Evolutionary conservation across 2,888 invertebrate species (phyloP), one percentile per base, ranked within the genome.

Genomic region (Crocallis elinguaria): DNA sequence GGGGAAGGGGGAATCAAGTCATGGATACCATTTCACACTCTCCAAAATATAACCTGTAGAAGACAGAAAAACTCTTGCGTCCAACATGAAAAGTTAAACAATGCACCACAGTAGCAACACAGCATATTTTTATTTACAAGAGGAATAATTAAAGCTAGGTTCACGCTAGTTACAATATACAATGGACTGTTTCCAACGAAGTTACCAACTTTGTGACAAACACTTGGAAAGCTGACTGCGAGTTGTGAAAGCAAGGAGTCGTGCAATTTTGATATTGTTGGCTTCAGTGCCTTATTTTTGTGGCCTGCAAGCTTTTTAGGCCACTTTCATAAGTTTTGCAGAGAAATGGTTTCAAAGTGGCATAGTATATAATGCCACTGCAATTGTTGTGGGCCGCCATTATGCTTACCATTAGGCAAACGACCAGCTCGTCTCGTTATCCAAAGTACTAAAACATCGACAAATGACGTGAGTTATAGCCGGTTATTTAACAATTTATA

Each of bases 81-180:
- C 2, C 9, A 27, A 2, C 2, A 1, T 3, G 3, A 2, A n/a
- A 6, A 1, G n/a, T n/a, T 27, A n/a, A n/a, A n/a, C n/a, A n/a
- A 11, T 19, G 17, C 17, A 17, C n/a, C 29, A 19, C 14, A 41
- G 29, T 41, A 4, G 3, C 35, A 29, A 16, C 21, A 5, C 16
- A 25, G 39, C 19, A 6, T 21, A 21, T 69, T 73, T 71, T 67
- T 73, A 69, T 73, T 72, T 62, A 66, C 53, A 57, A 41, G 59
- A 51, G 62, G 61, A 67, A 73, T 69, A 68, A 49, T 58, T 64
- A 55, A 73, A 69, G 55, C 55, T 58, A 16, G 49, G 43, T 67
- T 66, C 62, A 67, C 58, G 51, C 50, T 32, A 49, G 37, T 62
- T 43, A 62, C 59, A 67, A 49, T 67, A 60, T 59, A 68, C 64